Conservation (phyloP, 2,797 vertebrate genomes). For the Crenuchus spilurus region DNA sequence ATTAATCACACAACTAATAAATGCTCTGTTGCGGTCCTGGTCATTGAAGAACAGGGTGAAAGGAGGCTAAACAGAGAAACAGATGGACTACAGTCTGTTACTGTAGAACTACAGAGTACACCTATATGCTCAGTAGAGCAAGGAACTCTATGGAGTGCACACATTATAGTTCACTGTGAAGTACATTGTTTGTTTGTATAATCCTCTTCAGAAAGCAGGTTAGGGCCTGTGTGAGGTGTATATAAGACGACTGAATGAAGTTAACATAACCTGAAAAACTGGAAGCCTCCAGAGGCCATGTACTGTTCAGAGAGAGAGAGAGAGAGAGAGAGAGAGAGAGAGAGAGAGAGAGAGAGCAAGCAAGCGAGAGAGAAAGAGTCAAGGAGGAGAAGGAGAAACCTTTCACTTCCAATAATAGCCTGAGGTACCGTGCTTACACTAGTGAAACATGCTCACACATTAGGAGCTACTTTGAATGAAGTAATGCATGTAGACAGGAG, state of each 20-base stretch:
- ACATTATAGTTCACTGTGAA: not conserved
- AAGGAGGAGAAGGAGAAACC: not conserved
- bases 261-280: slow-evolving; percentile 3
- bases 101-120: no score
- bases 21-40: no score
- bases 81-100: no score
- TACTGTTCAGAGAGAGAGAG: not conserved
- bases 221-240: not conserved
- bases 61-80: no score
- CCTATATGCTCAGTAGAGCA: no score
- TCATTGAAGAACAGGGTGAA: no score
- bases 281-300: not conserved
- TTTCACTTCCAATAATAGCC: not conserved
- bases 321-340: not conserved
- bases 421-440: slow-evolving; percentile 6
- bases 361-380: not conserved
- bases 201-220: not conserved
- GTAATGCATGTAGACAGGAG: not conserved
- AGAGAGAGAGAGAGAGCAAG: not conserved
- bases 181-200: not conserved
- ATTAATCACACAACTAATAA: no score
- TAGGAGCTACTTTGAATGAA: not conserved
- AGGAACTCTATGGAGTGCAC: no score
- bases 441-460: slow-evolving; percentile 7
- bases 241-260: not conserved